phyloP scores from a whole-genome alignment of 1,140 invertebrate genomes.

The Atopsyche davidsoni region DNA sequence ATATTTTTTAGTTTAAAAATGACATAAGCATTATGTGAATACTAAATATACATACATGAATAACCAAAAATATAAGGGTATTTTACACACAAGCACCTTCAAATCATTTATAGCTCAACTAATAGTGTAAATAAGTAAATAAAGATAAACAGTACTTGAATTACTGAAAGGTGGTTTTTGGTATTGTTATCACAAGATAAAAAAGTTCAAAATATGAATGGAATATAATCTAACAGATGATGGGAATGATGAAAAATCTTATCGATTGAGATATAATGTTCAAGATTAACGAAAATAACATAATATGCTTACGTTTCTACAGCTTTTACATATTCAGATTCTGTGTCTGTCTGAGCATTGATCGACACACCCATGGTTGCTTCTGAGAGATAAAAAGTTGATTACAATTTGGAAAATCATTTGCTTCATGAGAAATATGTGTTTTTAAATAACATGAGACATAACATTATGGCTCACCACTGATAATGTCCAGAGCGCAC shows the following conservation, averaged over 20 bases:
- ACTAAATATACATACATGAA: constrained; percentile 2
- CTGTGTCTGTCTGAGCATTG: constrained; percentile 61
- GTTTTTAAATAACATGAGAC: background rate
- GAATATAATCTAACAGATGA: background rate
- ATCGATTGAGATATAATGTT: background rate
- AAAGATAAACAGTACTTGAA: too few relatives aligned
- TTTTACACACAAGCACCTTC: too few relatives aligned
- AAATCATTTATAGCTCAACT: too few relatives aligned
- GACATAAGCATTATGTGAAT: background rate
- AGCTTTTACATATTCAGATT: constrained; percentile 68
- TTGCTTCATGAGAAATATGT: background rate
- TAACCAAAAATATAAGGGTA: background rate
- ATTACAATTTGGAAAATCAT: constrained; percentile 29
- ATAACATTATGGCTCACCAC: constrained; percentile 50
- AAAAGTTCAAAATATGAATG: too few relatives aligned
- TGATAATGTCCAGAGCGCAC: constrained; percentile 75
- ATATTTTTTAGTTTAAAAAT: background rate
- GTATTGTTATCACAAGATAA: too few relatives aligned
- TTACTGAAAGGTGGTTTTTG: too few relatives aligned
- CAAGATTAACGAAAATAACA: background rate
- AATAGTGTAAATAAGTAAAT: too few relatives aligned
- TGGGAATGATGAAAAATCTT: background rate
- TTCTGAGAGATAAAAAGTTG: too few relatives aligned
- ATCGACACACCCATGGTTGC: constrained; percentile 78
- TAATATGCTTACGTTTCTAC: constrained; percentile 54